These are phyloP conservation scores for Chrysoperla carnea DNA, from an alignment of 1,140 invertebrate genomes.

Conservation along the genomic window DNA sequence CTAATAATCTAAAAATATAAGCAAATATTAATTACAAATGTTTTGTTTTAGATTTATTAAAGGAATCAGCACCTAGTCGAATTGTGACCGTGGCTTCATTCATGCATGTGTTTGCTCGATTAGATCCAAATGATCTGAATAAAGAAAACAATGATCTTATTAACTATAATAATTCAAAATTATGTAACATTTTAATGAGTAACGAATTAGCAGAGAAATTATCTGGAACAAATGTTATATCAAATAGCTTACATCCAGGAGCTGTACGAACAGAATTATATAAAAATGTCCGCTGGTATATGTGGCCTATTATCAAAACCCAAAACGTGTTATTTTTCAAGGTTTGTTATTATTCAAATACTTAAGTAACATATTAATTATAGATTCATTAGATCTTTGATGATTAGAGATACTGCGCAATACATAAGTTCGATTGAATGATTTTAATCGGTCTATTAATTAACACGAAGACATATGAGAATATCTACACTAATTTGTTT, in stretches of 20 bases:
- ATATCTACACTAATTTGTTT: no score
- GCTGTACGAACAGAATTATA: constrained; percentile 29
- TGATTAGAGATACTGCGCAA: no score
- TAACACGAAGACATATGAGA: no score
- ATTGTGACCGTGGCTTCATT: constrained; percentile 32
- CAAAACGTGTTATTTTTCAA: no score
- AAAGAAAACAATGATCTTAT: constrained; percentile 17
- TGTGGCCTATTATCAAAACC: no score
- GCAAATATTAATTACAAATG: constrained; percentile 1
- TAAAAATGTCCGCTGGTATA: constrained; percentile 8
- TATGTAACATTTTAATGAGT: constrained; percentile 27
- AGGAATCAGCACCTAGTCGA: constrained; percentile 22
- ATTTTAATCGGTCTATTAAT: no score
- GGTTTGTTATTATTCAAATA: no score
- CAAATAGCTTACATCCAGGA: constrained; percentile 36
- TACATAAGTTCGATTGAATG: no score
- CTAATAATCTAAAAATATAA: no score
- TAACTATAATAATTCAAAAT: constrained; percentile 29
- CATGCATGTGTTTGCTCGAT: constrained; percentile 24
- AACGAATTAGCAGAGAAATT: constrained; percentile 24
- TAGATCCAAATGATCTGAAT: constrained; percentile 24
- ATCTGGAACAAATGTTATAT: constrained; percentile 25
- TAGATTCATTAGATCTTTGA: no score
- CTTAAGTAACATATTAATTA: no score
- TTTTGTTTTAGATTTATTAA: constrained; percentile 12